Conservation (phyloP, 2,797 vertebrate species). For the Channa striata region DNA sequence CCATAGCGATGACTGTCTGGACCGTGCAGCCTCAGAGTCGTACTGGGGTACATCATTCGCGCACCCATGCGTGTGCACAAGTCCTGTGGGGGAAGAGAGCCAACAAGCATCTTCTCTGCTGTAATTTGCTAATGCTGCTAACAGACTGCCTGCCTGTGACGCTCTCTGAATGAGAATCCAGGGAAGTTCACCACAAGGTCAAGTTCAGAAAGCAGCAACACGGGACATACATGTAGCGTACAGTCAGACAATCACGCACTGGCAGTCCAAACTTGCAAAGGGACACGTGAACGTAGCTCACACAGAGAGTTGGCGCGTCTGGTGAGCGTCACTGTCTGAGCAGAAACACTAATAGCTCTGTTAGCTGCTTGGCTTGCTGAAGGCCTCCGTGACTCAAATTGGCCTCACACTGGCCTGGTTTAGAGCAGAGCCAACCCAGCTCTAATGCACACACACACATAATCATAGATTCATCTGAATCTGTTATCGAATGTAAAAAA, state of each 20-base stretch:
- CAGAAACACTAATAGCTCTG: conserved; percentile 43
- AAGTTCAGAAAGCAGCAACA: conserved; percentile 42
- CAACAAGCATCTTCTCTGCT: conserved; percentile 51
- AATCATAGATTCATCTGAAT: background rate
- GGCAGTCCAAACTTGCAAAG: conserved; percentile 19
- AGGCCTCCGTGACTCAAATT: conserved; percentile 10
- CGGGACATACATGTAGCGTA: background rate
- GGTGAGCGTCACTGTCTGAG: conserved; percentile 41
- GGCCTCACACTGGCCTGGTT: conserved; percentile 3
- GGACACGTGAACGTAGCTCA: conserved; percentile 15
- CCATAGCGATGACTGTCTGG: conserved; percentile 55
- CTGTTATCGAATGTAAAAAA: no score
- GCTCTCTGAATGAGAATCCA: conserved; percentile 56
- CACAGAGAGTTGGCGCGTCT: conserved; percentile 36
- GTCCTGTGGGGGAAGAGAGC: conserved; percentile 27
- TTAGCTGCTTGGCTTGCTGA: conserved; percentile 3
- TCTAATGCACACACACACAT: background rate
- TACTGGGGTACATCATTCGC: conserved; percentile 17
- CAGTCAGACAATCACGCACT: conserved; percentile 29
- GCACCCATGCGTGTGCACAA: conserved; percentile 31
- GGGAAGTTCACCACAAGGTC: conserved; percentile 63
- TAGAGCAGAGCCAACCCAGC: background rate
- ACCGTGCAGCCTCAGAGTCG: conserved; percentile 55
- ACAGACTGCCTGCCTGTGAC: conserved; percentile 35
- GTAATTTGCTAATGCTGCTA: conserved; percentile 68